Percentiles rank a stretch among this genome's conserved stretches.
phyloP scores from a whole-genome alignment of 2,113 vertebrate species.

The Turnix velox region DNA sequence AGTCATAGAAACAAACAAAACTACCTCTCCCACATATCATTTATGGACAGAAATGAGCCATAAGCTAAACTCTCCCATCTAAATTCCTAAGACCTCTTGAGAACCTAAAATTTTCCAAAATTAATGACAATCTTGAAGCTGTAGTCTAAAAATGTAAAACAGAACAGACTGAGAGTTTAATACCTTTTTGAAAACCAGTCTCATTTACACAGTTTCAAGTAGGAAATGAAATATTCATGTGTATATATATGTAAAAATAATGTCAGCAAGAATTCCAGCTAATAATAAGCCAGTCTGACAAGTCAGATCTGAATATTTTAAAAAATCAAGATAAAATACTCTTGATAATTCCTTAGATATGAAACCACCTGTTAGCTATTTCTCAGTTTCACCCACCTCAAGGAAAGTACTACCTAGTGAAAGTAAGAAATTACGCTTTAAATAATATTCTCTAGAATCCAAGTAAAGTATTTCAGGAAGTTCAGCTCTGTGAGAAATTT shows the following conservation, averaged over 20 bases:
- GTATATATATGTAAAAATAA: background rate
- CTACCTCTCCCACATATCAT: background rate
- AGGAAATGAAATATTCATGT: background rate
- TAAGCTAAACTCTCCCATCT: background rate
- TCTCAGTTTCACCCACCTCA: conserved; percentile 22
- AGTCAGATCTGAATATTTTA: background rate
- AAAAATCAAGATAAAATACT: conserved; percentile 37
- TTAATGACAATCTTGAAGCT: background rate
- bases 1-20: background rate
- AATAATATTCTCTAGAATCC: conserved; percentile 24
- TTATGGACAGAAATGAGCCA: background rate
- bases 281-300: background rate
- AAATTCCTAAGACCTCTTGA: background rate
- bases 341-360: background rate
- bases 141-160: background rate
- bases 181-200: background rate
- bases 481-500: conserved; percentile 29
- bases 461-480: conserved; percentile 34
- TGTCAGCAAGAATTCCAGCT: background rate
- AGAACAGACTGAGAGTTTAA: background rate
- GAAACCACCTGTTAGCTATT: conserved; percentile 9
- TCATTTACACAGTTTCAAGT: background rate
- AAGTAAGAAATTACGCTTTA: background rate
- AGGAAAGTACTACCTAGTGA: conserved; percentile 1
- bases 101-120: background rate